Evolutionary conservation across 2,888 invertebrate species (phyloP).

Genomic region (Sthenelais limicola): DNA sequence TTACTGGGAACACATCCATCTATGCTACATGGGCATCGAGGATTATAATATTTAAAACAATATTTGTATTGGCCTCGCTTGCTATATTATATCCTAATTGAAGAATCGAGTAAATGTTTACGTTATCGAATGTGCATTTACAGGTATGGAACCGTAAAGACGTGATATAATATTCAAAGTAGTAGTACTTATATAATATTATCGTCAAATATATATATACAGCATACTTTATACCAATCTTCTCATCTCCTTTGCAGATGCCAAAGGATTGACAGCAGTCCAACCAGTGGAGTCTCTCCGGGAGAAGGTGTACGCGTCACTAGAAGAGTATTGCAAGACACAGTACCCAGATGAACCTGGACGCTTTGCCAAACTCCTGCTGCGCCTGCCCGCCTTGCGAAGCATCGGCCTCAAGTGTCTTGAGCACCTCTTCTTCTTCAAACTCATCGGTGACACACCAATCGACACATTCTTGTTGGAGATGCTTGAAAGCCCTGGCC

Average conservation of each 20-base stretch:
- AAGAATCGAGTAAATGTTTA: too few relatives aligned
- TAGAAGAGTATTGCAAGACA: conserved; percentile 94
- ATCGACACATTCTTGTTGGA: conserved; percentile 81
- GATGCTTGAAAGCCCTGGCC: conserved; percentile 53
- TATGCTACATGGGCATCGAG: too few relatives aligned
- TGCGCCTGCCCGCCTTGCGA: conserved; percentile 72
- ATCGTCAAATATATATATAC: too few relatives aligned
- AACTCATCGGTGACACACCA: conserved; percentile 88
- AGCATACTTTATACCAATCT: not conserved
- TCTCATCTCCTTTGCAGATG: conserved; percentile 76
- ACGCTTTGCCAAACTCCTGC: conserved; percentile 92
- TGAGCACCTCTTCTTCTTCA: conserved; percentile 95
- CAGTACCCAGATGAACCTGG: conserved; percentile 93
- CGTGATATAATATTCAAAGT: too few relatives aligned
- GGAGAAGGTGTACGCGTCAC: conserved; percentile 93
- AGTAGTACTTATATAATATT: too few relatives aligned
- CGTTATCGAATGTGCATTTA: too few relatives aligned
- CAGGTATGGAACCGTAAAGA: too few relatives aligned
- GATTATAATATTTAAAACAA: too few relatives aligned
- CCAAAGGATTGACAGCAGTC: conserved; percentile 87
- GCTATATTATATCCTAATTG: too few relatives aligned
- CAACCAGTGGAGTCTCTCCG: conserved; percentile 78
- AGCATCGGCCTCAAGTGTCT: conserved; percentile 84
- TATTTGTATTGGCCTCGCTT: too few relatives aligned
- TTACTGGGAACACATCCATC: too few relatives aligned